Conservation (phyloP, 2,113 vertebrate genomes). For the Crotophaga sulcirostris region DNA sequence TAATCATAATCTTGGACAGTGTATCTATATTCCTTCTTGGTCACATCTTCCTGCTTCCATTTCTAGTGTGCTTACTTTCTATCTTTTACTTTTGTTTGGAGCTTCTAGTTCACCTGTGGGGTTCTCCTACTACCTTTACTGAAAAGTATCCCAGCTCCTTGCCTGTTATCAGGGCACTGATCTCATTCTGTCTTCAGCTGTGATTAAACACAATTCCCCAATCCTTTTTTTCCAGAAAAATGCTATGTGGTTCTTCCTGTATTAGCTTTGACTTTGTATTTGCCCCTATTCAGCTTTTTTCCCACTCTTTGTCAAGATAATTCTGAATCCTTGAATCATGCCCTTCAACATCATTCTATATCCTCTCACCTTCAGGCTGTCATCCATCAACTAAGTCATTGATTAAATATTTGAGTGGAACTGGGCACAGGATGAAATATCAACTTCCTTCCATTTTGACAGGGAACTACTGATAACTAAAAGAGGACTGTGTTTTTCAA, state of each 20-base stretch:
- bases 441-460: neutral
- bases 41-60: neutral
- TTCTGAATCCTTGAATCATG: neutral
- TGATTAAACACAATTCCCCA: neutral
- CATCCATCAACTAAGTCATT: neutral
- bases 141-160: neutral
- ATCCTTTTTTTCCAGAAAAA: neutral
- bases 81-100: neutral
- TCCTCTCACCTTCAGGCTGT: neutral
- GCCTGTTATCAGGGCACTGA: neutral
- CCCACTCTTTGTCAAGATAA: neutral
- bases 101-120: neutral
- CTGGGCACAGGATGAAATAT: neutral
- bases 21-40: neutral
- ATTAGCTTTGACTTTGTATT: neutral
- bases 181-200: neutral
- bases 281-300: neutral
- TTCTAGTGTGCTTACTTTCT: neutral
- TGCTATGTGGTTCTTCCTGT: neutral
- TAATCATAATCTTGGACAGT: neutral
- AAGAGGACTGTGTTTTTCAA: neutral
- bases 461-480: neutral
- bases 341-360: neutral
- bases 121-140: neutral
- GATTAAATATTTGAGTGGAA: neutral